Evolutionary conservation across 1,140 invertebrate species (phyloP), one percentile per base, ranked within the genome.

Genomic region (Drosophila insularis): DNA sequence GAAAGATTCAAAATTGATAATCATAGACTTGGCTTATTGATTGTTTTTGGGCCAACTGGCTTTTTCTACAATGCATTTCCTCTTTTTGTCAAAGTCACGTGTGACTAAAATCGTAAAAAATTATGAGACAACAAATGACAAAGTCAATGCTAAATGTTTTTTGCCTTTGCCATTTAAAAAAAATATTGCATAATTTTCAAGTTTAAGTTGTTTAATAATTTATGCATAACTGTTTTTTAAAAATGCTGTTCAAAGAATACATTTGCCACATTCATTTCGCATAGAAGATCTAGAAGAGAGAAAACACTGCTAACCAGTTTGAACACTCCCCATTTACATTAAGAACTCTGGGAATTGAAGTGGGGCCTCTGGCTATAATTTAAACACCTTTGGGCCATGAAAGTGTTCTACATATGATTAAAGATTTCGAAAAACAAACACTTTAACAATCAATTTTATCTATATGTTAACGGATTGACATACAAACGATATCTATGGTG

Each of bases 111-210:
- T 21, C 17, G 10, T 11, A 17, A 50, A 50, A 21, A 17, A 11
- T 4, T 50, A 35, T 10, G 8, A 35, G 32, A 11, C 60, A 56
- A 21, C 40, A 56, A 62, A 63, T n/a, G 10, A 13, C 37, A 55
- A 62, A 62, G 46, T 31, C 35, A 65, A 65, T 37, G 35, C 59
- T 39, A 56, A 73, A 58, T 23, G 17, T 19, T 19, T 11, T 21
- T 50, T 37, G 35, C 11, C 11, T 21, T 50, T 21, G 65, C 35
- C 40, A 50, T 43, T 74, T 68, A 39, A 32, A 21, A 43, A 60
- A n/a, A 71, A 78, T 60, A 71, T 78, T 78, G 75, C 75, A 78
- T 78, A 78, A 68, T 64, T 27, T 54, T 54, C 19, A 35, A 61
- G 46, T 69, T 32, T 55, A 63, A 40, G 39, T 43, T 23, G 21